These are phyloP conservation scores for Chelonus insularis DNA, from an alignment of 1,140 invertebrate genomes.

Conservation along the genomic window DNA sequence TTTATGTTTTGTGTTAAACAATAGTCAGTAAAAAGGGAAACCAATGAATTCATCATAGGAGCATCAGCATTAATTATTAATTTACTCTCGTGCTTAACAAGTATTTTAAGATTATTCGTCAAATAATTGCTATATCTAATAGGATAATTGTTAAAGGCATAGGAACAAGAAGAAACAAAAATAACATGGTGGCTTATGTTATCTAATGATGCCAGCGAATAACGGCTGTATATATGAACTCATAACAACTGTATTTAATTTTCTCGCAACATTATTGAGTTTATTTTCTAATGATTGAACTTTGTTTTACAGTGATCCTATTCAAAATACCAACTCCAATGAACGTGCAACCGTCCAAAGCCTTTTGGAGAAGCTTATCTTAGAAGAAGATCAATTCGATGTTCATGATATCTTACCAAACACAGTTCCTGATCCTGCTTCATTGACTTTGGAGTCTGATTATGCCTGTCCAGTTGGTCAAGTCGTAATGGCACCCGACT, in stretches of 20 bases:
- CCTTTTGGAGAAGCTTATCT: slow-evolving; percentile 82
- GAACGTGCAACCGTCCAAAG: slow-evolving; percentile 81
- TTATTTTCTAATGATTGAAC: background rate
- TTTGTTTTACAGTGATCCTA: slow-evolving; percentile 75
- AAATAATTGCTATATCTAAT: background rate
- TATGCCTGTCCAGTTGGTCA: slow-evolving; percentile 92
- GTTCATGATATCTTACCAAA: slow-evolving; percentile 92
- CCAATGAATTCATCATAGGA: too few relatives aligned
- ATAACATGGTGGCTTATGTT: slow-evolving; percentile 15
- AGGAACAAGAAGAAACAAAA: background rate
- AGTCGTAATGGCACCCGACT: slow-evolving; percentile 89
- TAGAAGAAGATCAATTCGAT: slow-evolving; percentile 91
- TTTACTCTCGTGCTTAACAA: too few relatives aligned
- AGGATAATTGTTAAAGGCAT: background rate
- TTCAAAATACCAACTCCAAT: slow-evolving; percentile 82
- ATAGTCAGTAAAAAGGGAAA: too few relatives aligned
- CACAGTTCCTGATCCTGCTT: slow-evolving; percentile 89
- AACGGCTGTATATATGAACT: slow-evolving; percentile 51
- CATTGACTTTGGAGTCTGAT: slow-evolving; percentile 81
- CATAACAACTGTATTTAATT: too few relatives aligned
- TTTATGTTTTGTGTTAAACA: too few relatives aligned
- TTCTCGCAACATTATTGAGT: too few relatives aligned
- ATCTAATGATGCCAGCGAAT: background rate
- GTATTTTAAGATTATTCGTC: too few relatives aligned
- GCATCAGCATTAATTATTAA: too few relatives aligned